Evolutionary conservation across 2,888 invertebrate species (phyloP).

Genomic region (Philonicus albiceps): DNA sequence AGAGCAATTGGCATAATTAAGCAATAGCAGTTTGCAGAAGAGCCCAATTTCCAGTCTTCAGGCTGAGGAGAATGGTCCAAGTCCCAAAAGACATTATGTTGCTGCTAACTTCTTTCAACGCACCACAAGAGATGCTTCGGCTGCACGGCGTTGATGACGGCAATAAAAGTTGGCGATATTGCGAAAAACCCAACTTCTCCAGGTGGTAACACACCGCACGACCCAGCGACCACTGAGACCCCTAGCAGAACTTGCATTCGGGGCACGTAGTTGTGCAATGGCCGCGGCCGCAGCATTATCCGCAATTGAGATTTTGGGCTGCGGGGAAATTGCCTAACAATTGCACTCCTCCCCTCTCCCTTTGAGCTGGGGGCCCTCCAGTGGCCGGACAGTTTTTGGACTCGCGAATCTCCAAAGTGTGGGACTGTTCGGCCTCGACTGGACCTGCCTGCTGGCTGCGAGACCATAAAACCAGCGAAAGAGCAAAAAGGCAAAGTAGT

Average conservation of each 20-base stretch:
- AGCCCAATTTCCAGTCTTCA: background rate
- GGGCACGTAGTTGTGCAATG: slow-evolving; percentile 37
- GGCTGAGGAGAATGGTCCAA: background rate
- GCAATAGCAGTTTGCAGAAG: background rate
- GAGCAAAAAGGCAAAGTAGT: background rate
- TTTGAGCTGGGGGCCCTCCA: background rate
- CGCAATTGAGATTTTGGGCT: background rate
- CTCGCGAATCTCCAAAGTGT: background rate
- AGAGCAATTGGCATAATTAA: background rate
- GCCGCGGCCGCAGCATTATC: background rate
- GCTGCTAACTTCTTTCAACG: background rate
- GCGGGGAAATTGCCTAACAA: background rate
- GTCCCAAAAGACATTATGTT: background rate
- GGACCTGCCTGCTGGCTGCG: background rate
- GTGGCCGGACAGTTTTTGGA: background rate
- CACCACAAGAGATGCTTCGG: background rate
- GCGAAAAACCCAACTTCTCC: slow-evolving; percentile 17
- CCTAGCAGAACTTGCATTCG: background rate
- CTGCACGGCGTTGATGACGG: background rate
- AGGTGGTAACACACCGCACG: slow-evolving; percentile 2
- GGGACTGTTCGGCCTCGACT: background rate
- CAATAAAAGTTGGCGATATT: slow-evolving; percentile 34
- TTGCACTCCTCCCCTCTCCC: background rate
- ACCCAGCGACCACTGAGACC: background rate
- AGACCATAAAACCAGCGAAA: slow-evolving; percentile 7